Evolutionary conservation across 1,140 invertebrate genomes (phyloP).

Genomic region (Coelopa frigida): DNA sequence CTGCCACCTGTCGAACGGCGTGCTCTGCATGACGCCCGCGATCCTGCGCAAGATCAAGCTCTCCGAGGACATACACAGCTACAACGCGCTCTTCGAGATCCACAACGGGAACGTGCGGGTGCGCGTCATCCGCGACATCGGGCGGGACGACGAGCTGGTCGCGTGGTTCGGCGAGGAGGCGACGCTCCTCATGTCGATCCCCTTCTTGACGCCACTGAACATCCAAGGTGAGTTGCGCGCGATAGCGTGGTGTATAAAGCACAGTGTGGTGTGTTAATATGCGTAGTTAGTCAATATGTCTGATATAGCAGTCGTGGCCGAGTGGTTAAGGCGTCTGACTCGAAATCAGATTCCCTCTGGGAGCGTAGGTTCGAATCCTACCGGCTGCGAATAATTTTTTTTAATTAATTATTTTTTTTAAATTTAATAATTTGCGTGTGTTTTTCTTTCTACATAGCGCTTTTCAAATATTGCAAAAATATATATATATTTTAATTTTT

Average conservation of each 20-base stretch:
- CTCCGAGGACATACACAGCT: slow-evolving; percentile 57
- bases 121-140: slow-evolving; percentile 36
- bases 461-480: no score
- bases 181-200: slow-evolving; percentile 62
- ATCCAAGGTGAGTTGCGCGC: slow-evolving; percentile 69
- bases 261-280: no score
- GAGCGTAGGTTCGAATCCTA: slow-evolving; percentile 81
- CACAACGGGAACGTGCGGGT: slow-evolving; percentile 29
- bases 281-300: no score
- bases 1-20: slow-evolving; percentile 21
- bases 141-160: slow-evolving; percentile 51
- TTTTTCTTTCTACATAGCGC: no score
- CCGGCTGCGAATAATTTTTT: slow-evolving; percentile 55
- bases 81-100: slow-evolving; percentile 51
- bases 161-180: slow-evolving; percentile 79
- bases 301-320: slow-evolving; percentile 75
- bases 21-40: slow-evolving; percentile 21
- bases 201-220: slow-evolving; percentile 71
- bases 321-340: slow-evolving; percentile 82
- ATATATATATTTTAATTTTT: no score
- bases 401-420: neutral
- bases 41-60: slow-evolving; percentile 45
- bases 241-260: no score
- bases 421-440: no score
- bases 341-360: slow-evolving; percentile 79